Conservation (phyloP, 30 jellyfish, hydroid and myxozoan genomes). For the Aurelia aurita region DNA sequence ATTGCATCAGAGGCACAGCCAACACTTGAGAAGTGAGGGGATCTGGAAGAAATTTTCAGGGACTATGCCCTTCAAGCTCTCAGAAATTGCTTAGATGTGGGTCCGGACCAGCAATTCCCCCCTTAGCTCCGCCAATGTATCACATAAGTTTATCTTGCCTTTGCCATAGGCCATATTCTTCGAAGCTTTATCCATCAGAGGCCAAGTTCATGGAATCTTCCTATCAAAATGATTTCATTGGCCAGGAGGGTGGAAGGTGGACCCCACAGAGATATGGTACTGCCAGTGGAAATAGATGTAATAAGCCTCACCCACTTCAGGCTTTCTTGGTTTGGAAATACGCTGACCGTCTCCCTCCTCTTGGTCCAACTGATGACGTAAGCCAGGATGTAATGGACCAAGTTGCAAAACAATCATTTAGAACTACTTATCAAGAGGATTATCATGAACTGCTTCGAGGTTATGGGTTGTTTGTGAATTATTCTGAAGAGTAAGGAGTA, state of each 20-base stretch:
- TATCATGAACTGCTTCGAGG: slow-evolving; percentile 51
- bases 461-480: too few species aligned
- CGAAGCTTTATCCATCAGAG: slow-evolving; percentile 53
- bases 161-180: slow-evolving; percentile 61
- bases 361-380: slow-evolving; percentile 31
- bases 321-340: slow-evolving; percentile 74
- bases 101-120: too few species aligned
- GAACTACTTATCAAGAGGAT: slow-evolving; percentile 69
- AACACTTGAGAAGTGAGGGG: too few species aligned
- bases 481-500: too few species aligned
- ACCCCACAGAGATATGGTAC: slow-evolving; percentile 44
- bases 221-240: slow-evolving; percentile 58
- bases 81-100: too few species aligned
- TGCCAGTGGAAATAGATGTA: slow-evolving; percentile 50
- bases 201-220: slow-evolving; percentile 4
- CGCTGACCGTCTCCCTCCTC: slow-evolving; percentile 67
- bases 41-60: too few species aligned
- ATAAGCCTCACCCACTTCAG: slow-evolving; percentile 80
- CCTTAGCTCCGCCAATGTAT: not conserved
- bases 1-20: too few species aligned
- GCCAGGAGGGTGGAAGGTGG: slow-evolving; percentile 5
- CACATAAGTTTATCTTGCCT: not conserved
- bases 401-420: slow-evolving; percentile 41
- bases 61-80: too few species aligned
- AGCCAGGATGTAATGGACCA: slow-evolving; percentile 49